These are phyloP conservation scores for Phylloscopus whistleri DNA, from an alignment of 2,113 vertebrate species.

Conservation along the genomic window DNA sequence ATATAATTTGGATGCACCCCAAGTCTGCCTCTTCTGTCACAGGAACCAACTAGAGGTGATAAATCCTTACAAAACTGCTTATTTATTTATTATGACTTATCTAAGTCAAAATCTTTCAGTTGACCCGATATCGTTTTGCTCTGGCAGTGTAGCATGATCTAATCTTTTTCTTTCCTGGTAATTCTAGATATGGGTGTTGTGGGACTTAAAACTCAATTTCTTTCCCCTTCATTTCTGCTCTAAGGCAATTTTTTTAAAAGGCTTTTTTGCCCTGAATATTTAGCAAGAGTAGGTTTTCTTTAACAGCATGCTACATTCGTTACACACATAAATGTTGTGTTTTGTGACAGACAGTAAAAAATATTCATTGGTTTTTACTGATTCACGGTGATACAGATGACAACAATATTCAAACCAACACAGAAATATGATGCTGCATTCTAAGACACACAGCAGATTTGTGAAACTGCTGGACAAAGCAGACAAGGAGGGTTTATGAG, in stretches of 20 bases:
- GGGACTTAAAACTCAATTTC: background rate
- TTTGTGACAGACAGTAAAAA: background rate
- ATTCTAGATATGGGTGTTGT: background rate
- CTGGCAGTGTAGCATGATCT: background rate
- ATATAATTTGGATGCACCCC: background rate
- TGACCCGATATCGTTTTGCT: background rate
- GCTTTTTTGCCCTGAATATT: background rate
- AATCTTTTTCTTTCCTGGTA: background rate
- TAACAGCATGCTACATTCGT: accelerated
- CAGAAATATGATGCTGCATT: background rate
- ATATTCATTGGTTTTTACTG: background rate
- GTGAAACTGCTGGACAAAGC: background rate
- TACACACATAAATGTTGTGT: background rate
- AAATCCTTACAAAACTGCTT: background rate
- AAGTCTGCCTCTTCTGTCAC: background rate
- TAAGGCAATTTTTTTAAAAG: background rate
- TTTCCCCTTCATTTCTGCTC: background rate
- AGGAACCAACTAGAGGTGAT: background rate
- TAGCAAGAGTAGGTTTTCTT: background rate
- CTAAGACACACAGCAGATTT: background rate
- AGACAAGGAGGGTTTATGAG: background rate
- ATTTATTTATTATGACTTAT: background rate
- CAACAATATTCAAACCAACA: background rate
- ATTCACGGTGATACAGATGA: background rate
- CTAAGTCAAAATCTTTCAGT: background rate